Evolutionary conservation across 2,797 vertebrate species (phyloP), one percentile per base, ranked within the genome.

Genomic region (Rhabdomys pumilio): DNA sequence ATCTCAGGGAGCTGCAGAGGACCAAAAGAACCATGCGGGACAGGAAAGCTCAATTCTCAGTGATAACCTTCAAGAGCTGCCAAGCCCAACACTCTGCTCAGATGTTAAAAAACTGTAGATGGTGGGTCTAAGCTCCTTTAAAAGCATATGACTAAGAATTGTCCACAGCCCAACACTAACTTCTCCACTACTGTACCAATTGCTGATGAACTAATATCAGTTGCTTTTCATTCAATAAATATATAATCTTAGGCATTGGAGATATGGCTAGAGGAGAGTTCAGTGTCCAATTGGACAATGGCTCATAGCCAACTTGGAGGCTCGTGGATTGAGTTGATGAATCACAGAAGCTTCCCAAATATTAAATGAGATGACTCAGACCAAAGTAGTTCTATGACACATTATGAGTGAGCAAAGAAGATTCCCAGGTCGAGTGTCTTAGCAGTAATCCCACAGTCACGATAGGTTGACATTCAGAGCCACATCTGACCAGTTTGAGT

Each of bases 341-440:
- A 10, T 63, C 44, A 63, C 65, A 86, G 79, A 96, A 75, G 72
- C 10, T 82, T 92, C 34, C 29, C 77, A 84, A 80, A 47, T 69
- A 87, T 22, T 44, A 17, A 15, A 89, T 59, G 65, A 76, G 75
- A 65, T 90, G 59, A 89, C n/a, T 55, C 81, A 76, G 38, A 55
- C 72, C 55, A 76, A 57, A 41, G n/a, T 0, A 59, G 8, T 61
- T 79, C 72, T 26, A 7, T 10, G 47, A 29, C 50, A 59, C 65
- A 31, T 26, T 86, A 34, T 4, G 0, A 24, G 61, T 83, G 31
- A 86, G 57, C 34, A 85, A 67, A 79, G 44, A 61, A 72, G 93
- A 92, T 29, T 67, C n/a, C 24, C n/a, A 75, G 72, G 19, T n/a
- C 59, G 19, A 69, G 29, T 9, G 3, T 34, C 61, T 76, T 77